Percentiles rank a stretch among this genome's conserved stretches.
These are phyloP conservation scores for Samia ricini DNA, from an alignment of 1,140 invertebrate genomes.

Conservation along the genomic window DNA sequence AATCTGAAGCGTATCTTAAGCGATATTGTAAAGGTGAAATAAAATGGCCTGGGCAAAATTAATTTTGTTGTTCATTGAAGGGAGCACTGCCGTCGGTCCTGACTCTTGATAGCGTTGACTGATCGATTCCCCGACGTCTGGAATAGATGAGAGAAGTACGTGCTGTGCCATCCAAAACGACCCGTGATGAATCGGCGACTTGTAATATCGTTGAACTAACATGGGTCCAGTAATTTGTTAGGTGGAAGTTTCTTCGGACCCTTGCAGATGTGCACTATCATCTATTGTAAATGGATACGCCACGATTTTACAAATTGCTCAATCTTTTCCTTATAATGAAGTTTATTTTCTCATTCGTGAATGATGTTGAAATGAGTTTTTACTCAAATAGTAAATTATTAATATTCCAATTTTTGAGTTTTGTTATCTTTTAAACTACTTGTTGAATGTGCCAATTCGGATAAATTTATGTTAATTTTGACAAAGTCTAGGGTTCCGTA, in stretches of 20 bases:
- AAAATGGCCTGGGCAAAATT: constrained; percentile 32
- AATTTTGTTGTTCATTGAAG: constrained; percentile 56
- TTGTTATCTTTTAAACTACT: too few relatives aligned
- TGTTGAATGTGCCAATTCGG: too few relatives aligned
- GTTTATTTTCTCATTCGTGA: not conserved
- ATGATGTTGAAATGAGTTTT: not conserved
- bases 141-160: constrained; percentile 64
- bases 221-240: constrained; percentile 60
- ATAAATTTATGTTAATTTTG: too few relatives aligned
- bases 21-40: not conserved
- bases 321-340: not conserved
- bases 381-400: too few relatives aligned
- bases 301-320: constrained; percentile 10
- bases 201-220: constrained; percentile 66
- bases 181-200: constrained; percentile 60
- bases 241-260: constrained; percentile 38
- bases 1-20: not conserved
- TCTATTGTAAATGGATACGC: constrained; percentile 21
- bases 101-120: constrained; percentile 62
- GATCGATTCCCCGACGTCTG: constrained; percentile 52
- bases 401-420: too few relatives aligned
- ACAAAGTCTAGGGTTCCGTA: too few relatives aligned
- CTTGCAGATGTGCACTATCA: constrained; percentile 51
- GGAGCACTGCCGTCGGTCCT: constrained; percentile 23
- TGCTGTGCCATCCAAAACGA: constrained; percentile 45